Evolutionary conservation across 2,888 invertebrate species (phyloP).

Genomic region (Caenorhabditis uteleia): DNA sequence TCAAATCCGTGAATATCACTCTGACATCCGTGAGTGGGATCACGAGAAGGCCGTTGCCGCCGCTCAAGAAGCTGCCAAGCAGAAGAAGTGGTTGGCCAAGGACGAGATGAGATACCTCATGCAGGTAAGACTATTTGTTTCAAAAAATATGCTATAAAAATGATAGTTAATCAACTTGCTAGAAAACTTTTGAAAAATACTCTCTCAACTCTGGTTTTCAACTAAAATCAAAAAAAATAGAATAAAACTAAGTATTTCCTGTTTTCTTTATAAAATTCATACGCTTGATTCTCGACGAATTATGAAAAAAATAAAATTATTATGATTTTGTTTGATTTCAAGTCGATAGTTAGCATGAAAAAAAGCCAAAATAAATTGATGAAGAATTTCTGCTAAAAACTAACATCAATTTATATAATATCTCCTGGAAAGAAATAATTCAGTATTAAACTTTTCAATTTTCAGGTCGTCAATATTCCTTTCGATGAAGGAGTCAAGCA

Average conservation of each 20-base stretch:
- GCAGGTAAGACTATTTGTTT: constrained; percentile 53
- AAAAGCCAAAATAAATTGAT: too few species aligned
- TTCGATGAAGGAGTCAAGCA: constrained; percentile 68
- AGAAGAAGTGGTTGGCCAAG: constrained; percentile 68
- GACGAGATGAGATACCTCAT: constrained; percentile 67
- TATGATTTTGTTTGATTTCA: too few species aligned
- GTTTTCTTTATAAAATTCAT: too few species aligned
- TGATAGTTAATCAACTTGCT: neutral
- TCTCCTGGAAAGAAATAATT: neutral
- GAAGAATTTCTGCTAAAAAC: neutral
- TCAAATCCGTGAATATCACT: constrained; percentile 65
- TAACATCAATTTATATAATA: too few species aligned
- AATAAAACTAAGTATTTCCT: neutral
- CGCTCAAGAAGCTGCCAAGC: constrained; percentile 61
- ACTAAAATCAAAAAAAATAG: neutral
- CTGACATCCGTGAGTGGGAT: constrained; percentile 68
- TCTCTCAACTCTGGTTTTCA: neutral
- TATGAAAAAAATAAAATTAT: too few species aligned
- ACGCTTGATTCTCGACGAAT: too few species aligned
- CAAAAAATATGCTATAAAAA: too few species aligned
- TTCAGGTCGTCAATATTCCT: constrained; percentile 64
- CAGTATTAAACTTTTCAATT: neutral
- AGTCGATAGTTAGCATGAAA: too few species aligned
- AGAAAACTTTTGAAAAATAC: neutral
- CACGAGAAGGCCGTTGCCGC: constrained; percentile 67